Conservation (phyloP, 2,888 invertebrate species). For the Tethea ocularis region DNA sequence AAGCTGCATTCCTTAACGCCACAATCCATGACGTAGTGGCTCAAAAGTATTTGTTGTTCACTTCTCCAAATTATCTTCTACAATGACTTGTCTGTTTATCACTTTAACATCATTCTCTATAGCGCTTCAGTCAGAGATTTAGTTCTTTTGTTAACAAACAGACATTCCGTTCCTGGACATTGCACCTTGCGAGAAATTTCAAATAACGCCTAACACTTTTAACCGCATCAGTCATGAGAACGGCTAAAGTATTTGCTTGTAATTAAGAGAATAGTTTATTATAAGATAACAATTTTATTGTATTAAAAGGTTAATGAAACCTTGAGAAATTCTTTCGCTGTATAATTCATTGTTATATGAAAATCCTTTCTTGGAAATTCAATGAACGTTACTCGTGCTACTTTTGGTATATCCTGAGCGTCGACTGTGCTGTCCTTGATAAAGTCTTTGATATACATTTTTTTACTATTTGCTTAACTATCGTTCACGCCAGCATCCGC, state of each 20-base stretch:
- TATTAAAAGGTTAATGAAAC: constrained; percentile 48
- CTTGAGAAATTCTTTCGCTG: constrained; percentile 52
- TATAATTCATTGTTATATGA: constrained; percentile 29
- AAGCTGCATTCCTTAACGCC: constrained; percentile 50
- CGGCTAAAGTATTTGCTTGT: constrained; percentile 27
- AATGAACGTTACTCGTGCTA: constrained; percentile 22
- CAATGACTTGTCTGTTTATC: constrained; percentile 15
- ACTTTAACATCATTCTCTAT: constrained; percentile 20
- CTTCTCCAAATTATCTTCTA: constrained; percentile 10
- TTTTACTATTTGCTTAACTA: constrained; percentile 46
- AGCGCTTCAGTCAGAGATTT: constrained; percentile 34
- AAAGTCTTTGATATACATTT: constrained; percentile 25
- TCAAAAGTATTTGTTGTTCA: constrained; percentile 24
- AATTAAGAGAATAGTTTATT: constrained; percentile 31
- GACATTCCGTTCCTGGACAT: constrained; percentile 41
- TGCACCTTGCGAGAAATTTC: constrained; percentile 34
- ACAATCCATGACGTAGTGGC: constrained; percentile 41
- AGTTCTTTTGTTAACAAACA: constrained; percentile 32
- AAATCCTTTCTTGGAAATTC: constrained; percentile 18
- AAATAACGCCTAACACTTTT: constrained; percentile 27
- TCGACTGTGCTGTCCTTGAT: not conserved
- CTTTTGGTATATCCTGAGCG: constrained; percentile 11
- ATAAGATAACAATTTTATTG: constrained; percentile 40
- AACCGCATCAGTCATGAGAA: constrained; percentile 40
- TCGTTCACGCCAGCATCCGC: constrained; percentile 60